Base-by-base conservation (phyloP, 2,888 invertebrate species). In the Notodonta dromedarius region DNA sequence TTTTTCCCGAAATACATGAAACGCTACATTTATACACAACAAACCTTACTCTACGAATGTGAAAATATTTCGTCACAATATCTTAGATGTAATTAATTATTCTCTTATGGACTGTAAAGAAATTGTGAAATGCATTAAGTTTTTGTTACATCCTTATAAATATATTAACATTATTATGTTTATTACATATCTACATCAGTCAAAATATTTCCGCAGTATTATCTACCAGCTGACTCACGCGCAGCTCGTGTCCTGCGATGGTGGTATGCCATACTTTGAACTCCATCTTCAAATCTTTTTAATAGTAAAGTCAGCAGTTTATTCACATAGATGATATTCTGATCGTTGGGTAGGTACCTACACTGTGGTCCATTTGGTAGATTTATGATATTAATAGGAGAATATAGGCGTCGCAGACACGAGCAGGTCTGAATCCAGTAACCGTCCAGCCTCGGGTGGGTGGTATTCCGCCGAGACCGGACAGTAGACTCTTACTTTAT, bases 61-160 rank as follows among this genome's bases (percentile, higher is more conserved):
- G 93, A 93, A 93, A 93, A 92, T 92, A 92, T 91, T 89, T 89
- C 84, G 86, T 89, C 90, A 88, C 86, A 88, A 89, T 89, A 90
- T 87, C 89, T 88, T 88, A 89, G 85, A 85, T 83, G 84, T 88
- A 85, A 82, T 79, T 86, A 83, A 82, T 86, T 87, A 89, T 86
- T 87, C 77, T 86, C 87, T 86, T 90, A 91, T 88, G 90, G 90
- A 91, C 91, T 91, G 90, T 91, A 90, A 89, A 91, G 91, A 91
- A 93, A 92, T 84, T 88, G 91, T 90, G 90, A 93, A 93, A 93
- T 93, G 93, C 93, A 93, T 89, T 89, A 90, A 88, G 89, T 90
- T 90, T 88, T 90, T 91, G 88, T 90, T 91, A 90, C 85, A 89
- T 80, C 74, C 91, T 90, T 92, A 93, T 79, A 89, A 91, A 91